Evolutionary conservation across 2,888 invertebrate species (phyloP).

Genomic region (Catocala sponsa): DNA sequence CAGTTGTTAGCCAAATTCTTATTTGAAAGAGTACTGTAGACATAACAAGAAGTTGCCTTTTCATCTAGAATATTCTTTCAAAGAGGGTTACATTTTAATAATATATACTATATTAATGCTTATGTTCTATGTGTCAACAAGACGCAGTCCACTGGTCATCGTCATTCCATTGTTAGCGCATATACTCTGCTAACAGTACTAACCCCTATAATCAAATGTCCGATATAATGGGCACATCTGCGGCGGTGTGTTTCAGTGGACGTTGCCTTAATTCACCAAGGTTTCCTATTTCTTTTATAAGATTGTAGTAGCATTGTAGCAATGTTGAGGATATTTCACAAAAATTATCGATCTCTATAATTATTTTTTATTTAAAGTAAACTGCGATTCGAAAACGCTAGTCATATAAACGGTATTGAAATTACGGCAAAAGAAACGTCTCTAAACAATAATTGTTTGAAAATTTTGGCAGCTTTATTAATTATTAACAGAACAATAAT

Average conservation of each 20-base stretch:
- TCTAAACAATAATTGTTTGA: constrained; percentile 21
- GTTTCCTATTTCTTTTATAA: constrained; percentile 28
- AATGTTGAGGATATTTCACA: constrained; percentile 25
- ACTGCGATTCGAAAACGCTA: constrained; percentile 43
- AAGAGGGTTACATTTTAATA: background rate
- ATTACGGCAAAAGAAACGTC: constrained; percentile 31
- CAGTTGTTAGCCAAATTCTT: no score
- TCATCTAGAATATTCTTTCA: no score
- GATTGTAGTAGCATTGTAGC: constrained; percentile 16
- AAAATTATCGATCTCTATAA: constrained; percentile 36
- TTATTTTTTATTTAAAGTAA: constrained; percentile 8
- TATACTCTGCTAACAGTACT: background rate
- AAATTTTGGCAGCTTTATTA: constrained; percentile 40
- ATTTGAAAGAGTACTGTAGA: no score
- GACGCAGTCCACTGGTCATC: background rate
- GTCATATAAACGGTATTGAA: constrained; percentile 41
- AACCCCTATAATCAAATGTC: no score
- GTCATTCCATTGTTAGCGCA: background rate
- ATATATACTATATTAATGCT: background rate
- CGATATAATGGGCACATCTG: background rate
- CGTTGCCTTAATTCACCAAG: constrained; percentile 8
- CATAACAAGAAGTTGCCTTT: no score
- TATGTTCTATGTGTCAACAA: no score
- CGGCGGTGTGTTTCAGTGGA: constrained; percentile 19
- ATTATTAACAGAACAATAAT: constrained; percentile 3